Conservation (phyloP, 2,888 invertebrate species). For the Mesochorus sp. region DNA sequence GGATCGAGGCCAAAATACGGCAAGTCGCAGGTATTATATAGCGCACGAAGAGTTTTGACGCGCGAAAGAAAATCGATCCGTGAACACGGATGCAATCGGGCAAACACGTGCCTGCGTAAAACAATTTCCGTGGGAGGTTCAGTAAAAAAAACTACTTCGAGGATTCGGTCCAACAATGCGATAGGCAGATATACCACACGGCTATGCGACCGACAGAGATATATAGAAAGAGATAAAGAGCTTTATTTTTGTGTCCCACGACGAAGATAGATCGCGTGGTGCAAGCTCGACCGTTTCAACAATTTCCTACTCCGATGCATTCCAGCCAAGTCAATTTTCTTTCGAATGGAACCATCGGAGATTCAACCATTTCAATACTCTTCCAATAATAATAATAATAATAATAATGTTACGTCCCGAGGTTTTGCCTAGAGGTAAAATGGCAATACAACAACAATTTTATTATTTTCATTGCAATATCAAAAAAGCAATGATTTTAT, state of each 20-base stretch:
- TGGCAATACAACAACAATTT: too few species aligned
- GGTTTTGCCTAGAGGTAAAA: too few species aligned
- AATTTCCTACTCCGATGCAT: constrained; percentile 48
- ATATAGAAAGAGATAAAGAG: not conserved
- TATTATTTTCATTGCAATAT: too few species aligned
- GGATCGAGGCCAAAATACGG: constrained; percentile 28
- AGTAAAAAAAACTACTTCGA: constrained; percentile 7
- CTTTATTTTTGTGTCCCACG: constrained; percentile 1
- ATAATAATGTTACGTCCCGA: too few species aligned
- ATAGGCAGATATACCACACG: not conserved
- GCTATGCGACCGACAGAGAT: not conserved
- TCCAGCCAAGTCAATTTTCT: constrained; percentile 47
- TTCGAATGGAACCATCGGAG: too few species aligned
- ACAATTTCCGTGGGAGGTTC: constrained; percentile 1
- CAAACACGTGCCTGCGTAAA: constrained; percentile 25
- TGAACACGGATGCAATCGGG: not conserved
- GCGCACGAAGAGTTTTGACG: constrained; percentile 24
- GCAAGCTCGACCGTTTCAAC: constrained; percentile 29
- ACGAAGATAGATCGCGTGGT: constrained; percentile 33
- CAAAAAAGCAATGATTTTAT: too few species aligned
- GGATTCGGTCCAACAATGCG: constrained; percentile 23
- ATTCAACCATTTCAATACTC: too few species aligned
- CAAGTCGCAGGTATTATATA: not conserved
- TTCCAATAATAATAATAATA: too few species aligned
- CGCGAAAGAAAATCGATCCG: constrained; percentile 39